These are phyloP conservation scores for Acleris cristana DNA, from an alignment of 2,888 invertebrate genomes.

Conservation along the genomic window DNA sequence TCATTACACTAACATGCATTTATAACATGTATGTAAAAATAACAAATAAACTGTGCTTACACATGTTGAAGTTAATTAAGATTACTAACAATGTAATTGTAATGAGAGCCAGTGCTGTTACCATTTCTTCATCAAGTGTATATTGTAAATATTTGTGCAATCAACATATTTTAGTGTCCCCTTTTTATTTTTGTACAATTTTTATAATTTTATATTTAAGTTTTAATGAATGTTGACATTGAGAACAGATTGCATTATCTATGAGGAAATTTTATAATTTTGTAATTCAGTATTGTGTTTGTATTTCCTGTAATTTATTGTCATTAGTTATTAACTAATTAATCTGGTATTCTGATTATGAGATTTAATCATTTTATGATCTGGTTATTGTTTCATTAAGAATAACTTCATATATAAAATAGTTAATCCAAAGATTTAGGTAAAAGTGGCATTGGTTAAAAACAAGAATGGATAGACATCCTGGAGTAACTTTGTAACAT, in stretches of 20 bases:
- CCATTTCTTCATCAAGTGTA: conserved; percentile 60
- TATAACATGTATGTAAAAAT: conserved; percentile 54
- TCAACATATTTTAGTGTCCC: conserved; percentile 54
- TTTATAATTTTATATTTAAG: conserved; percentile 49
- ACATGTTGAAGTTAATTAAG: conserved; percentile 42
- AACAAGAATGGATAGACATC: conserved; percentile 18
- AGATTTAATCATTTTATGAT: conserved; percentile 35
- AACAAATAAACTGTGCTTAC: conserved; percentile 43
- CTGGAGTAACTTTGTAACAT: conserved; percentile 14
- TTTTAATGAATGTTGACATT: conserved; percentile 67
- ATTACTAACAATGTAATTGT: conserved; percentile 46
- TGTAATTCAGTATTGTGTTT: conserved; percentile 39
- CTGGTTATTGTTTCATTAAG: conserved; percentile 34
- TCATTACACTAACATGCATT: conserved; percentile 64
- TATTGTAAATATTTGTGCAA: conserved; percentile 69
- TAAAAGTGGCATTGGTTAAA: conserved; percentile 25
- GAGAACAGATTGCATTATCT: conserved; percentile 48
- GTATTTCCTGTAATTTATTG: conserved; percentile 35
- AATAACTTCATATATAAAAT: conserved; percentile 29
- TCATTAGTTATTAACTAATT: conserved; percentile 12
- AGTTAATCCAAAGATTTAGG: conserved; percentile 34
- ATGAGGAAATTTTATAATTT: conserved; percentile 35
- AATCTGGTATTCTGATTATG: conserved; percentile 19
- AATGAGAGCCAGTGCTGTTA: conserved; percentile 62
- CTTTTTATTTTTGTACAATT: conserved; percentile 71